Evolutionary conservation across 2,113 vertebrate genomes (phyloP), one percentile per base, ranked within the genome.

Genomic region (Arvicanthis niloticus): DNA sequence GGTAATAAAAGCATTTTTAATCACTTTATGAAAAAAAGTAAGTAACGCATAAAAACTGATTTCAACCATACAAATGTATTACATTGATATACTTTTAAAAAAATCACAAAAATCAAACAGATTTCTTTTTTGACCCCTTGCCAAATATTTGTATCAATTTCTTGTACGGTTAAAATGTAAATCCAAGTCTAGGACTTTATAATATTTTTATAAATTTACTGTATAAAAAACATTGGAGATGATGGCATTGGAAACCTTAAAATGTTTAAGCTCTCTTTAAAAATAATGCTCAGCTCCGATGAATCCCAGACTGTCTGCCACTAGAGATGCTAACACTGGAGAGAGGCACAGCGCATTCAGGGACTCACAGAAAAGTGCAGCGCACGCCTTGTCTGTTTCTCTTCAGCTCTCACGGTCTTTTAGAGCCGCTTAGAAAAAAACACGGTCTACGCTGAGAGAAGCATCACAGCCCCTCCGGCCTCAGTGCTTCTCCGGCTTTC

Each of bases 131-230:
- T 82, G 19, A 85, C 42, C 81, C 9, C 87, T 40, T 93, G 21
- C 4, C 24, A 93, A 56, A 37, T 86, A 96, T 73, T 82, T 95
- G 85, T 94, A 88, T 37, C 89, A 82, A 51, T 58, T 94, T 88
- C 91, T 89, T 53, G 77, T 68, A 58, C 26, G 91, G 58, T 75
- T 91, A 42, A 86, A 87, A 80, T 62, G 58, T 21, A 22, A 91
- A 91, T 5, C 19, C 26, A 73, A 42, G 42, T 42, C 48, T 58
- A 45, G 37, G 19, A 65, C n/a, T 88, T 40, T 17, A 22, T 40
- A 91, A 51, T 84, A n/a, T 94, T 97, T 96, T 85, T 65, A 70
- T 70, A 78, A 95, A 78, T 82, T 42, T 91, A 81, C 67, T 77
- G 62, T 65, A 90, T 48, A 31, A 85, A 67, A 95, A 96, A 90